Evolutionary conservation across 2,797 vertebrate genomes (phyloP), one percentile per base, ranked within the genome.

Genomic region (Oryzias dopingdopingensis): DNA sequence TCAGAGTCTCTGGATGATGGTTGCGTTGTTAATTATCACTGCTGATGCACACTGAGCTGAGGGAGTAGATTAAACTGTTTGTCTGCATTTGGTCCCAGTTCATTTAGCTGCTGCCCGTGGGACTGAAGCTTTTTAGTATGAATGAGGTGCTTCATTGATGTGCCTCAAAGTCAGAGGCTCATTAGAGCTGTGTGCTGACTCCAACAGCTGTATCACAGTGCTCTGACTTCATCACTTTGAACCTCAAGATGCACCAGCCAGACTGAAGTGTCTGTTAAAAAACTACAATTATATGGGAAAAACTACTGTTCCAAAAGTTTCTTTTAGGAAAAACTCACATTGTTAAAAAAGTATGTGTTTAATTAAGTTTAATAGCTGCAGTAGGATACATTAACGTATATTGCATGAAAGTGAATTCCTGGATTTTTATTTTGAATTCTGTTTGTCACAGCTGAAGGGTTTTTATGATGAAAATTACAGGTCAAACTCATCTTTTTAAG

Each of bases 131-230:
- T 80, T 84, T 86, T 72, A 86, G 87, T 84, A 86, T 79, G 81
- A 86, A 83, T 76, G 82, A 88, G 82, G 79, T 52, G 40, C 67
- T 70, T 83, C 82, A 72, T 58, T 81, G 81, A 85, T 76, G 84
- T 76, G 74, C 70, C 80, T 87, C 72, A 83, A 79, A 85, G 83
- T 87, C 83, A 82, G 70, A 76, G 60, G 52, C 81, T 88, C 86
- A 85, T 87, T 85, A 85, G 66, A 67, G 72, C 48, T 79, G 72
- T 55, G 52, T 51, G 66, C 54, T 60, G 78, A 79, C 72, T 72
- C 62, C 54, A 42, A 64, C 52, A 55, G 75, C 56, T 57, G 8
- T 23, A 29, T 26, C 23, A 45, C 66, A 49, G 62, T 18, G 40
- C 32, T 47, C 52, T 17, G 14, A 18, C 59, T 61, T 52, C 60